These are phyloP conservation scores for Agrochola macilenta DNA, from an alignment of 2,888 invertebrate genomes.

Conservation along the genomic window DNA sequence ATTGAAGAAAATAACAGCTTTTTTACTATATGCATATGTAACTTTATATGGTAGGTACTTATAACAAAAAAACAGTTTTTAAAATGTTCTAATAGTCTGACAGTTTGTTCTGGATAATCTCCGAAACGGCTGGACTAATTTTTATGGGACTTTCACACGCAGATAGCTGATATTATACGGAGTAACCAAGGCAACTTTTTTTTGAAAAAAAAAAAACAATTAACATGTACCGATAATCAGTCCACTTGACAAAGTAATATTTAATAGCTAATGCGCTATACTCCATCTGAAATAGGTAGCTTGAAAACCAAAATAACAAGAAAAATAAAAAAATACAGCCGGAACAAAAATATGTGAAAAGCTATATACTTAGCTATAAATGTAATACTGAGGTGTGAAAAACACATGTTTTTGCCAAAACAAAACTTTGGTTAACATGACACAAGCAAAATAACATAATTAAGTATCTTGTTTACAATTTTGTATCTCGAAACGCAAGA, in stretches of 20 bases:
- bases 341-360: not conserved
- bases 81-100: too few species aligned
- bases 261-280: not conserved
- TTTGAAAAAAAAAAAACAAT: too few species aligned
- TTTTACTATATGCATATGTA: too few species aligned
- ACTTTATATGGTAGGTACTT: too few species aligned
- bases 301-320: not conserved
- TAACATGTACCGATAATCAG: too few species aligned
- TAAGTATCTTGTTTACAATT: constrained; percentile 9
- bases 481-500: not conserved
- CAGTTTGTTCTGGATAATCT: too few species aligned
- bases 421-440: not conserved
- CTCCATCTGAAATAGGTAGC: not conserved
- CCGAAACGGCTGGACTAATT: too few species aligned
- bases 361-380: not conserved
- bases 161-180: too few species aligned
- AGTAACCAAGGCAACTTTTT: too few species aligned
- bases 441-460: constrained; percentile 3
- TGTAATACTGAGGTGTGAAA: not conserved
- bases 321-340: not conserved
- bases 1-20: too few species aligned
- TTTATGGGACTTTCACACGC: too few species aligned
- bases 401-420: constrained; percentile 1
- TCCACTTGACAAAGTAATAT: not conserved
- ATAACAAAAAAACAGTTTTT: too few species aligned